Conservation (phyloP, 1,140 invertebrate species). For the Bombus waltoni region DNA sequence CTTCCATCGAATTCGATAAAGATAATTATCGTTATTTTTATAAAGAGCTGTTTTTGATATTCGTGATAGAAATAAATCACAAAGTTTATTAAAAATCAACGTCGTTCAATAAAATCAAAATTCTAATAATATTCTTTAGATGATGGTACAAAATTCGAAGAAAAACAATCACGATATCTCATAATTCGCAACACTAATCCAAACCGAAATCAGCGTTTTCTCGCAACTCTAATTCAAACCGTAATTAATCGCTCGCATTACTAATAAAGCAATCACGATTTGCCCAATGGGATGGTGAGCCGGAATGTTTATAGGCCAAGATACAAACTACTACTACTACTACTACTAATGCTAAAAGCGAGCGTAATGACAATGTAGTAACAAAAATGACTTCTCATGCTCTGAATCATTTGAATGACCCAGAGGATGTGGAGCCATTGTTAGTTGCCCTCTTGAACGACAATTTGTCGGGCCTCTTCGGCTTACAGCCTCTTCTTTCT, state of each 20-base stretch:
- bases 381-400: neutral
- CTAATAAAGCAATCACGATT: neutral
- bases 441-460: neutral
- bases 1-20: neutral
- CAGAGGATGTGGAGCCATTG: neutral
- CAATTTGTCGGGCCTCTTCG: neutral
- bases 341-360: no score
- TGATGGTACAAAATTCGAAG: neutral
- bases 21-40: neutral
- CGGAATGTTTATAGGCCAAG: no score
- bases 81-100: no score
- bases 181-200: neutral
- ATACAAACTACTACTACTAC: neutral
- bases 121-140: neutral
- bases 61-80: neutral
- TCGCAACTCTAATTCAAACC: neutral
- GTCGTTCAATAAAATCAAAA: no score
- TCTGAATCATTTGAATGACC: neutral
- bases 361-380: neutral
- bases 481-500: neutral
- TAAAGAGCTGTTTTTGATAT: neutral
- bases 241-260: neutral
- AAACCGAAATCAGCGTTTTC: neutral
- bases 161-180: neutral
- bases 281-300: no score